Conservation (phyloP, 2,797 vertebrate genomes). For the Protosalanx chinensis region DNA sequence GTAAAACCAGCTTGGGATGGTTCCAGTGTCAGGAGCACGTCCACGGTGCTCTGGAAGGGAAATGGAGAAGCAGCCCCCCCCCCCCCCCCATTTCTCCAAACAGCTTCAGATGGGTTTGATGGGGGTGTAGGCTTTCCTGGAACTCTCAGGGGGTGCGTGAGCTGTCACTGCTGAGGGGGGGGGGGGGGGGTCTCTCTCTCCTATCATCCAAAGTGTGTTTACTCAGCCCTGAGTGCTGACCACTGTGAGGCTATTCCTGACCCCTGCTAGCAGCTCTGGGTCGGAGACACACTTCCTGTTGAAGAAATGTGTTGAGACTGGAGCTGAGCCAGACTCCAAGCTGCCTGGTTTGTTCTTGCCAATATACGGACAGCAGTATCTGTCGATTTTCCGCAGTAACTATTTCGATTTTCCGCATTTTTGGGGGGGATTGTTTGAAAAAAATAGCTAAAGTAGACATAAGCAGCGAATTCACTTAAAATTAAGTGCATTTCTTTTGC, state of each 20-base stretch:
- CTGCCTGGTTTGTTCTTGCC: not conserved
- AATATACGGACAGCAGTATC: too few relatives aligned
- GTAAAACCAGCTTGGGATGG: not conserved
- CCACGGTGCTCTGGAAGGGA: not conserved
- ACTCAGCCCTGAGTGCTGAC: conserved; percentile 52
- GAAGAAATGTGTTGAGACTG: conserved; percentile 29
- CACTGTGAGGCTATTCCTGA: conserved; percentile 48
- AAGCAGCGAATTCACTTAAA: not conserved
- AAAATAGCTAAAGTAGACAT: not conserved
- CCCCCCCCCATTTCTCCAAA: not conserved
- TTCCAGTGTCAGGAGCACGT: not conserved
- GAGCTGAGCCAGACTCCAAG: conserved; percentile 19
- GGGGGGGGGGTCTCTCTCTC: not conserved
- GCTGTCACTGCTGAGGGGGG: conserved; percentile 45
- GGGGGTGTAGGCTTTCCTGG: conserved; percentile 16
- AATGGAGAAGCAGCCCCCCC: not conserved
- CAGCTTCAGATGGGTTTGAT: not conserved
- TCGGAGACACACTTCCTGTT: conserved; percentile 53
- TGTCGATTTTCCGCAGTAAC: too few relatives aligned
- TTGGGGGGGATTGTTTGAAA: not conserved
- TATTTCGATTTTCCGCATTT: not conserved
- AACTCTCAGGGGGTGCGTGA: conserved; percentile 42
- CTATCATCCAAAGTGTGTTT: conserved; percentile 47
- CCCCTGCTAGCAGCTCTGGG: conserved; percentile 45
- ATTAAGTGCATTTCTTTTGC: not conserved